Conservation (phyloP, 2,113 vertebrate species). For the Azemiops feae region DNA sequence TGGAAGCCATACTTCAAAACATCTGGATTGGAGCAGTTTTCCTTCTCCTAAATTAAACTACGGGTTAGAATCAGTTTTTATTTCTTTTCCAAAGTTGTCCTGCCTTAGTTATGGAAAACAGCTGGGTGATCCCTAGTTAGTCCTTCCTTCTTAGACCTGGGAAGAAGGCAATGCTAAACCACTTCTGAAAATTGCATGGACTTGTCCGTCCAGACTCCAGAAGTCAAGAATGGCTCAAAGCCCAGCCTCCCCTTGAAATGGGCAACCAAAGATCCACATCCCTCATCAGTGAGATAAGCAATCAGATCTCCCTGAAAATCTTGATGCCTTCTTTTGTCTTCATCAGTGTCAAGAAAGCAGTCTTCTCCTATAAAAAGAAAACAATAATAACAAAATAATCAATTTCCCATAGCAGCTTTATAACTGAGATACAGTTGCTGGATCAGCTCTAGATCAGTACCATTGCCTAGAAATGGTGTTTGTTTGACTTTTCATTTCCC, state of each 20-base stretch:
- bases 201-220: no score
- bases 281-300: background rate
- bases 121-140: no score
- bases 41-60: no score
- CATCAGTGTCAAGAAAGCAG: background rate
- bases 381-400: background rate
- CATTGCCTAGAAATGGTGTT: background rate
- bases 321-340: background rate
- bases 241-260: background rate
- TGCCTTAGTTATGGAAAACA: no score
- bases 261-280: background rate
- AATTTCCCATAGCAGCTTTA: background rate
- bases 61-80: no score
- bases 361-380: background rate
- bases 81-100: no score
- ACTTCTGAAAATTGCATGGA: no score
- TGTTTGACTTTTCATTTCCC: background rate
- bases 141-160: no score
- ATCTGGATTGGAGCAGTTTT: no score
- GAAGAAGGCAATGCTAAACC: no score
- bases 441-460: background rate
- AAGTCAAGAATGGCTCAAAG: background rate
- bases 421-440: background rate
- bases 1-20: no score
- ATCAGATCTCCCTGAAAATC: background rate